A percentile compares a stretch with the other conserved stretches of the same genome.
phyloP scores from a whole-genome alignment of 2,113 vertebrate genomes.

The Smithornis capensis region DNA sequence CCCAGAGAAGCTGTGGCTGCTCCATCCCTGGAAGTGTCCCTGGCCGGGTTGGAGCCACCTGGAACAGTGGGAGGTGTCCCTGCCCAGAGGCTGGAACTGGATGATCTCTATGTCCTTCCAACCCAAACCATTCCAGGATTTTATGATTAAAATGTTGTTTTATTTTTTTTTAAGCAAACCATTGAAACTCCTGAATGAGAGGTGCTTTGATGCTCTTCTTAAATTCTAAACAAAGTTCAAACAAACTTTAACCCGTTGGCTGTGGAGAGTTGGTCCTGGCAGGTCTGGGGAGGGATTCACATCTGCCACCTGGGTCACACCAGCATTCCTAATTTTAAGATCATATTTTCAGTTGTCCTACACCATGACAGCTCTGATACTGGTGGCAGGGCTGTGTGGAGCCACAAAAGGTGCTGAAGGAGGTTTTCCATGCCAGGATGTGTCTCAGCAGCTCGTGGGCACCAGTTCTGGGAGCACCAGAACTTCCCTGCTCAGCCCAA shows the following conservation, averaged over 20 bases:
- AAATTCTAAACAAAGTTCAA: background rate
- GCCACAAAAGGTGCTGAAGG: background rate
- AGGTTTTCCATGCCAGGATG: background rate
- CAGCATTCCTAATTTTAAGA: background rate
- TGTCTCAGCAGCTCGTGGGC: background rate
- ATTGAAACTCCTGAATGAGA: background rate
- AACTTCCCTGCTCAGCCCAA: background rate
- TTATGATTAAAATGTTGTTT: background rate
- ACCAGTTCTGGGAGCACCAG: background rate
- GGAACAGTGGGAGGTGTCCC: background rate
- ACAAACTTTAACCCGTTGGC: background rate
- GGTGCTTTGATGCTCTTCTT: background rate
- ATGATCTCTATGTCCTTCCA: rapidly evolving
- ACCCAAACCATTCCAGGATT: too few species aligned
- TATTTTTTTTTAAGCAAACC: too few species aligned
- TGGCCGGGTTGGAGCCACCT: background rate
- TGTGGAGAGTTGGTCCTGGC: background rate
- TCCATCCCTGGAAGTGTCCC: background rate
- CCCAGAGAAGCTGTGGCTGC: background rate
- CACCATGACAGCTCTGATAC: background rate
- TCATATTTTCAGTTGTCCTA: background rate
- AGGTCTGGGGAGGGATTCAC: background rate
- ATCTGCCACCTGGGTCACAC: background rate
- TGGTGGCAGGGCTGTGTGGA: background rate
- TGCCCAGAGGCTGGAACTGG: background rate